Evolutionary conservation across 2,888 invertebrate genomes (phyloP).

Genomic region (Eurois occulta): DNA sequence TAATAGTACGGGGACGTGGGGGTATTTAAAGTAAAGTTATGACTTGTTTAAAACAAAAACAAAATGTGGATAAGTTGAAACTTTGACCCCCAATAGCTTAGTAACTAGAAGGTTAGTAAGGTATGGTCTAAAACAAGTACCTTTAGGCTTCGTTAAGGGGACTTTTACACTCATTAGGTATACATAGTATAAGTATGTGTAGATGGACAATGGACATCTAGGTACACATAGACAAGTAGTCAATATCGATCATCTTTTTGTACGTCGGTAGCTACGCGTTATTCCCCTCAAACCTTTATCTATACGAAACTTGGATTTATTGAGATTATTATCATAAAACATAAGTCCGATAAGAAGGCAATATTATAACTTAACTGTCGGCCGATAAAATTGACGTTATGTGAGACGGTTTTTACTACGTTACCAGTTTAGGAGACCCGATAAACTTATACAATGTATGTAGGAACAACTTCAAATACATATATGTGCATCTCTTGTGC

Average conservation of each 20-base stretch:
- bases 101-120: too few relatives aligned
- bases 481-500: constrained; percentile 35
- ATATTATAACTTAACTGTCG: constrained; percentile 31
- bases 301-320: constrained; percentile 25
- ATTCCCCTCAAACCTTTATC: constrained; percentile 1
- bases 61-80: too few relatives aligned
- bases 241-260: background rate
- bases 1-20: too few relatives aligned
- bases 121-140: too few relatives aligned
- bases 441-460: constrained; percentile 10
- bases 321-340: constrained; percentile 19
- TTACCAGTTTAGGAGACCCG: background rate
- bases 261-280: background rate
- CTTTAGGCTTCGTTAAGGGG: too few relatives aligned
- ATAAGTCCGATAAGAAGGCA: constrained; percentile 16
- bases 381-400: constrained; percentile 33
- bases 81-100: too few relatives aligned
- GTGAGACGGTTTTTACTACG: constrained; percentile 1
- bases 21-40: too few relatives aligned
- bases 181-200: too few relatives aligned
- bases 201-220: too few relatives aligned
- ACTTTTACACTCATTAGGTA: too few relatives aligned
- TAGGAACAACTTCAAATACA: constrained; percentile 6
- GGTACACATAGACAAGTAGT: background rate
- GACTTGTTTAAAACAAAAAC: too few relatives aligned